A percentile compares a stretch with the other conserved stretches of the same genome.
phyloP scores from a whole-genome alignment of 2,797 vertebrate genomes.

The Halcyon badia region DNA sequence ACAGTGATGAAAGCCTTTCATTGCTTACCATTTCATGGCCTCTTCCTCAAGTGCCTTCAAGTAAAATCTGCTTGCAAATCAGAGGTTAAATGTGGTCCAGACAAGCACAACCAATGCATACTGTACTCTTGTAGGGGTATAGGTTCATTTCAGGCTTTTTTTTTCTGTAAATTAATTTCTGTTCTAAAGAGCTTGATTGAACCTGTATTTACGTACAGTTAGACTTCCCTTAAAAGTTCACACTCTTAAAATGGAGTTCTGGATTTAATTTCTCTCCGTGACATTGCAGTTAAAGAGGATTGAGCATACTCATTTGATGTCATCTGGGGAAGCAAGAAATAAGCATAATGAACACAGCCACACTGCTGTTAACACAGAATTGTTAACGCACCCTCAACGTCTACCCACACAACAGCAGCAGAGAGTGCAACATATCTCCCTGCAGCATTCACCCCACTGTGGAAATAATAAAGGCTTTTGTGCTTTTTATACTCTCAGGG shows the following conservation, averaged over 20 bases:
- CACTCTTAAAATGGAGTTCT: background rate
- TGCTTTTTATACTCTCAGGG: background rate
- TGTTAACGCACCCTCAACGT: background rate
- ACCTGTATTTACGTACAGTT: background rate
- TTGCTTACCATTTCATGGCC: background rate
- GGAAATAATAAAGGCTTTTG: background rate
- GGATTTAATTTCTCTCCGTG: background rate
- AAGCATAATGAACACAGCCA: background rate
- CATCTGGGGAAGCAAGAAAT: background rate
- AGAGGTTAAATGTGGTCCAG: background rate
- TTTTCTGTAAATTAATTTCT: background rate
- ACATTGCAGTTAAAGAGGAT: background rate
- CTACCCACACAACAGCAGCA: background rate
- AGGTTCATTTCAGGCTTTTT: background rate
- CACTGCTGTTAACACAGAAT: background rate
- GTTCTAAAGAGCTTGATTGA: background rate
- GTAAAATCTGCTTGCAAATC: background rate
- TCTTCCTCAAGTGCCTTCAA: background rate
- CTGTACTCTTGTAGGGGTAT: background rate
- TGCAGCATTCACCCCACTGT: background rate
- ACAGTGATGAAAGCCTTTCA: background rate
- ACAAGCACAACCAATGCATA: background rate
- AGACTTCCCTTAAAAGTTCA: background rate
- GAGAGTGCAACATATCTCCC: background rate
- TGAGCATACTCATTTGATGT: background rate